A percentile compares a stretch with the other conserved stretches of the same genome.
These are phyloP conservation scores for Hypolimnas misippus DNA, from an alignment of 2,888 invertebrate genomes.

Conservation along the genomic window DNA sequence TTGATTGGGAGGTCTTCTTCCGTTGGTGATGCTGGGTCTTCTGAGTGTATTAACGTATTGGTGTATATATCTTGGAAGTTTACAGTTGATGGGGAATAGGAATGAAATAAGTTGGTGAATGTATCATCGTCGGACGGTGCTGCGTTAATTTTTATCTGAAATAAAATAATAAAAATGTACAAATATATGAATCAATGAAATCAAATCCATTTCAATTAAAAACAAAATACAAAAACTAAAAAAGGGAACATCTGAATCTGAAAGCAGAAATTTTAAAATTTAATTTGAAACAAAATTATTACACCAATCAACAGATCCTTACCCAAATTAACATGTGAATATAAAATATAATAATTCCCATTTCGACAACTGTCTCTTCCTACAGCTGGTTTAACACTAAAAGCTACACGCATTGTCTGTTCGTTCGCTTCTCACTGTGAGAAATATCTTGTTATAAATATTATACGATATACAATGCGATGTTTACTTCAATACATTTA, in stretches of 20 bases:
- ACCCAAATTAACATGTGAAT: conserved; percentile 17
- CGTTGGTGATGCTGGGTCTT: conserved; percentile 44
- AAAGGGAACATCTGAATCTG: too few relatives aligned
- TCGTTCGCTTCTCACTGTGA: conserved; percentile 40
- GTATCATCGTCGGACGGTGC: conserved; percentile 52
- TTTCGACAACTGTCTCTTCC: conserved; percentile 44
- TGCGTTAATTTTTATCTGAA: conserved; percentile 50
- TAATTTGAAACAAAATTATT: too few relatives aligned
- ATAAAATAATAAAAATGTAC: conserved; percentile 16
- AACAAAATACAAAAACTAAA: neutral
- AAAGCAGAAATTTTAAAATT: too few relatives aligned
- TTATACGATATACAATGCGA: conserved; percentile 45
- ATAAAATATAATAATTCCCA: conserved; percentile 43
- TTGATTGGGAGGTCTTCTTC: conserved; percentile 50
- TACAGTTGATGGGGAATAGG: conserved; percentile 51
- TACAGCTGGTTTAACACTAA: conserved; percentile 45
- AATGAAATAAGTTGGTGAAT: conserved; percentile 36
- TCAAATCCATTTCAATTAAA: neutral
- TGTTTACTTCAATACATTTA: conserved; percentile 50
- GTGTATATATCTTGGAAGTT: conserved; percentile 62
- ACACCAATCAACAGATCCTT: conserved; percentile 5
- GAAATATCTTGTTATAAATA: conserved; percentile 48
- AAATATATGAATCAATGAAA: too few relatives aligned
- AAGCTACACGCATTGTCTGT: conserved; percentile 44
- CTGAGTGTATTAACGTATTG: conserved; percentile 45